Base-by-base conservation (phyloP, 1,140 invertebrate species). In the Cataglyphis hispanica region DNA sequence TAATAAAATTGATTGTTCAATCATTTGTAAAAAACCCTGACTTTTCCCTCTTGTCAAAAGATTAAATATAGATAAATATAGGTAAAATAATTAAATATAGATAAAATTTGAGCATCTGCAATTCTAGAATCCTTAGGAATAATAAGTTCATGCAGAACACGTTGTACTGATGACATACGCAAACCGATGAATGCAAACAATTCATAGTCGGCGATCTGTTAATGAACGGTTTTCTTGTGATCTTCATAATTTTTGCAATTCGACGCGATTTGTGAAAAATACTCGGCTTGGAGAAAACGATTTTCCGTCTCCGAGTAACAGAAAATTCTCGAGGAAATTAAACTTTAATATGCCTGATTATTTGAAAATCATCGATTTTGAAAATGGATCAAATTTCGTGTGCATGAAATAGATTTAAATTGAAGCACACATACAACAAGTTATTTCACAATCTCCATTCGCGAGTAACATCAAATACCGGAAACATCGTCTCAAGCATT, bases 141-240 rank as follows among this genome's bases (percentile, higher is more conserved):
- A 16, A 56, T n/a, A 63, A 27, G 37, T 92, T 92, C 89, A 92
- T 92, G 91, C 90, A 89, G 89, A 84, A 88, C 91, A 89, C 87
- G 86, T 69, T 88, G 88, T 84, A 75, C 53, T 60, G 27, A 58
- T 85, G 72, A 77, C 85, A 87, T 86, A 87, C 89, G 87, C 91
- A 89, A 89, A 92, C 92, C 91, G 89, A 94, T 95, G 93, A 95
- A 94, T 94, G 94, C 94, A 94, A 94, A 93, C 89, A 92, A 93
- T 93, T 93, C 88, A 91, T 91, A 88, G 90, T 89, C 89, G 87
- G 87, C 88, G 89, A 90, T 88, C 91, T 89, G 88, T 91, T 93
- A 93, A 93, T 90, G 89, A 92, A 93, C 90, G 89, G 89, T 92
- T 93, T 93, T 92, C 91, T 94, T 92, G 7, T 22, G 92, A 90